Evolutionary conservation across 2,113 vertebrate species (phyloP).

Genomic region (Xiphophorus hellerii): DNA sequence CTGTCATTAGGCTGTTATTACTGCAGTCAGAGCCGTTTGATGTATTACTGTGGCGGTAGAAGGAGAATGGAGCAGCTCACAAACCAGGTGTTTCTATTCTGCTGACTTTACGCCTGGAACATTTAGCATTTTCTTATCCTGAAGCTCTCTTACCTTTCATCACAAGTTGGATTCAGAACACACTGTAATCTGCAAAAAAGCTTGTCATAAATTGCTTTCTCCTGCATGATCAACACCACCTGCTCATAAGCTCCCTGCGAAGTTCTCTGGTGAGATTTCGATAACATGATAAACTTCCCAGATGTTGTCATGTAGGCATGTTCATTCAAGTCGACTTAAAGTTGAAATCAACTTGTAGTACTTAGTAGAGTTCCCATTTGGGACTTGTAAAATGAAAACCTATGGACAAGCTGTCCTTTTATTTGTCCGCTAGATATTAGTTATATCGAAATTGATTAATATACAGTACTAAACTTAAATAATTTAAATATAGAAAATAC

Average conservation of each 20-base stretch:
- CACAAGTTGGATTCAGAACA: background rate
- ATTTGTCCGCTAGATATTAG: too few species aligned
- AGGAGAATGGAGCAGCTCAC: conserved; percentile 5
- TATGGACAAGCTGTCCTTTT: background rate
- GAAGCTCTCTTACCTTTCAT: background rate
- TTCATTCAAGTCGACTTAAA: background rate
- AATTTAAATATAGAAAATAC: too few species aligned
- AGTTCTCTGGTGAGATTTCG: background rate
- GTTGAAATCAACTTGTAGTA: background rate
- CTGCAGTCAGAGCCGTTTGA: conserved; percentile 52
- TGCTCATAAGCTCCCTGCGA: background rate
- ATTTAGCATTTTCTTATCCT: background rate
- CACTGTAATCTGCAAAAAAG: background rate
- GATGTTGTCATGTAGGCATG: background rate
- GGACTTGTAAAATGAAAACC: background rate
- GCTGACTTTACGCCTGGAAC: background rate
- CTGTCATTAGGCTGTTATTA: conserved; percentile 56
- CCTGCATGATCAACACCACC: background rate
- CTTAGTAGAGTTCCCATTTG: too few species aligned
- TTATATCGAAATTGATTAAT: too few species aligned
- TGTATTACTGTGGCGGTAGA: conserved; percentile 38
- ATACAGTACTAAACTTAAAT: too few species aligned
- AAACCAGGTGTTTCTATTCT: conserved; percentile 33
- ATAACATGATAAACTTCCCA: background rate
- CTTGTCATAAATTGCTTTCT: background rate